These are phyloP conservation scores for Saguinus midas DNA, from an alignment of 2,113 vertebrate species.

Conservation along the genomic window DNA sequence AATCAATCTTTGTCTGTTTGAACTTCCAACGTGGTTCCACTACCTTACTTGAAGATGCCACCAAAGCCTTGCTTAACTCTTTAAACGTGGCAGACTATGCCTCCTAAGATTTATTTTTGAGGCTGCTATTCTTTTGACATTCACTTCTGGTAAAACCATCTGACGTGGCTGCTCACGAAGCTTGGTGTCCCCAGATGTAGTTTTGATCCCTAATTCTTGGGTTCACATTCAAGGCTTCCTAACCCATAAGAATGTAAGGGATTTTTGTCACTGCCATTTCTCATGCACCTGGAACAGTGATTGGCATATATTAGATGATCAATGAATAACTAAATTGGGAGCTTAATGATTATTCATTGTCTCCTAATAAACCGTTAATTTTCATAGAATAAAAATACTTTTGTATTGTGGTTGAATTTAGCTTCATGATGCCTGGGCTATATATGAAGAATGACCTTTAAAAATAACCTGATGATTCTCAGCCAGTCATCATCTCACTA, in stretches of 20 bases:
- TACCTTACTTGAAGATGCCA: not conserved
- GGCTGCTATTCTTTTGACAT: not conserved
- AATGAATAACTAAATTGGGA: not conserved
- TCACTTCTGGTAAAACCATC: not conserved
- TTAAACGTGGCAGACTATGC: not conserved
- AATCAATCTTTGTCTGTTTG: not conserved
- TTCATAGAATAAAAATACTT: not conserved
- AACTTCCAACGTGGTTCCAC: not conserved
- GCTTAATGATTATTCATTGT: not conserved
- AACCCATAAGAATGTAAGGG: not conserved
- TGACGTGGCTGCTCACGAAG: accelerated
- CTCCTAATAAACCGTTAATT: not conserved
- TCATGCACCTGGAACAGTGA: not conserved
- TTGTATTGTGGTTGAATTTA: not conserved
- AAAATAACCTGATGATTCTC: not conserved
- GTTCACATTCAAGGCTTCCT: not conserved
- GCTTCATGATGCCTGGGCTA: not conserved
- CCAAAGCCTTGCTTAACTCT: not conserved
- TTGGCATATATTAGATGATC: not conserved
- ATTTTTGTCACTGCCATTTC: not conserved
- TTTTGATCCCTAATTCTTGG: not conserved
- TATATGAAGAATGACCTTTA: not conserved
- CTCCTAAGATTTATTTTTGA: not conserved
- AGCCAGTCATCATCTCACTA: not conserved
- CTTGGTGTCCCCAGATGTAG: not conserved